These are phyloP conservation scores for Philypnodon macrostomus DNA, from an alignment of 2,797 vertebrate genomes.

Conservation along the genomic window DNA sequence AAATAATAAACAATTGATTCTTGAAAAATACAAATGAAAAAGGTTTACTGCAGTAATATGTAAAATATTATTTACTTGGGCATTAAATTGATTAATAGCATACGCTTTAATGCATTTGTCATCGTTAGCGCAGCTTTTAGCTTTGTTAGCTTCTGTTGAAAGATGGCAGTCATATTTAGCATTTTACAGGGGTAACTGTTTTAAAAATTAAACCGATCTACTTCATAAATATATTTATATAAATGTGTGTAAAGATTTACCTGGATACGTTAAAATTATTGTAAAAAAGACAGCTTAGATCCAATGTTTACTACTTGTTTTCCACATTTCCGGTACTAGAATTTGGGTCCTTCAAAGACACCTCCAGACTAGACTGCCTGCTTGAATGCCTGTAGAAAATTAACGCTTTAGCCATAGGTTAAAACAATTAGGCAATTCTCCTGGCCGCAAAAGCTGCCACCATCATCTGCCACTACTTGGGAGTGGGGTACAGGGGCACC, in stretches of 20 bases:
- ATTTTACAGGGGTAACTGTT: no score
- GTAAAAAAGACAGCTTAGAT: slow-evolving; percentile 25
- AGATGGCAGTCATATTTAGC: no score
- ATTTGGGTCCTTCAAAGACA: slow-evolving; percentile 60
- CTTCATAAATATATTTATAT: background rate
- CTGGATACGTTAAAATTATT: slow-evolving; percentile 40
- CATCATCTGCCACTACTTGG: no score
- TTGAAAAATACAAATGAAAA: no score
- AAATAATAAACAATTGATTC: no score
- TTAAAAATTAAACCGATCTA: fast-evolving
- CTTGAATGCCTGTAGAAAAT: slow-evolving; percentile 47
- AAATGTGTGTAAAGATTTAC: slow-evolving; percentile 32
- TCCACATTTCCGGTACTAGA: slow-evolving; percentile 54
- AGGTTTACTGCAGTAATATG: no score
- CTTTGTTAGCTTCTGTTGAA: slow-evolving; percentile 22
- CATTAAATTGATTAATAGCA: background rate
- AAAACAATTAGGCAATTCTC: background rate
- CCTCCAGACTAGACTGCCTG: slow-evolving; percentile 10
- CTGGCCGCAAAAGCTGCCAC: no score
- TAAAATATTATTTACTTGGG: no score
- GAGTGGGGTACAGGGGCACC: no score
- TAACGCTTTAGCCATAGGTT: background rate
- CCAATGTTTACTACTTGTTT: slow-evolving; percentile 62
- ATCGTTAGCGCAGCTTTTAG: no score
- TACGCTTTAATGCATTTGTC: background rate